Evolutionary conservation across 2,888 invertebrate species (phyloP).

Genomic region (Bugulina stolonifera): DNA sequence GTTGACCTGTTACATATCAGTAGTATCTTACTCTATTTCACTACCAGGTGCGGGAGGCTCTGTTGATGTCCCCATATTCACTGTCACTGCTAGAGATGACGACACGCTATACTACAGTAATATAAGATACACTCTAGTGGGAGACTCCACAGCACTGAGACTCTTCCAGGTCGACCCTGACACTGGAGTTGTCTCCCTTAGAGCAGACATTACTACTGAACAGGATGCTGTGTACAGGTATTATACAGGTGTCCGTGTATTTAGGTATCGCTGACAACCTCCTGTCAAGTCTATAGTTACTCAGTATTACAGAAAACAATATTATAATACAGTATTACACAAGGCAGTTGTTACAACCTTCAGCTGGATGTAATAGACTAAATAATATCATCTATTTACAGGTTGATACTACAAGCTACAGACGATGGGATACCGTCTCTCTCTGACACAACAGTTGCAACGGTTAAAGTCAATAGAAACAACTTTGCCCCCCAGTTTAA

Average conservation of each 20-base stretch:
- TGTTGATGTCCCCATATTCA: neutral
- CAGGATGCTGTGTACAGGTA: slow-evolving; percentile 22
- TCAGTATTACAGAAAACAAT: too few species aligned
- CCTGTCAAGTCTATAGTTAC: too few species aligned
- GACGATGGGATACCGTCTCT: slow-evolving; percentile 37
- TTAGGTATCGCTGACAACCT: too few species aligned
- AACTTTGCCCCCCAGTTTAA: neutral
- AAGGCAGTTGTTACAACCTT: too few species aligned
- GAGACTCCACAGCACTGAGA: neutral
- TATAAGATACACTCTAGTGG: neutral
- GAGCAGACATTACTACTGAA: slow-evolving; percentile 19
- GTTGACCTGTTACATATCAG: too few species aligned
- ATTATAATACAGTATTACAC: too few species aligned
- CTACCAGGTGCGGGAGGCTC: neutral
- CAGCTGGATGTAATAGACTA: too few species aligned
- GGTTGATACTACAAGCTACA: slow-evolving; percentile 29
- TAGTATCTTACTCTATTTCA: neutral
- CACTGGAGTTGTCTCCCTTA: slow-evolving; percentile 33
- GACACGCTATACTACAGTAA: neutral
- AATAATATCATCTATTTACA: neutral
- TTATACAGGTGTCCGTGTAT: too few species aligned
- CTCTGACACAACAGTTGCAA: slow-evolving; percentile 27
- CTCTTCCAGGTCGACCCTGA: slow-evolving; percentile 32
- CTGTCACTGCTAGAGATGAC: neutral
- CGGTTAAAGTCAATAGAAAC: slow-evolving; percentile 10